A percentile compares a stretch with the other conserved stretches of the same genome.
Conservation (phyloP, 2,113 vertebrate species). For the Eretmochelys imbricata region DNA sequence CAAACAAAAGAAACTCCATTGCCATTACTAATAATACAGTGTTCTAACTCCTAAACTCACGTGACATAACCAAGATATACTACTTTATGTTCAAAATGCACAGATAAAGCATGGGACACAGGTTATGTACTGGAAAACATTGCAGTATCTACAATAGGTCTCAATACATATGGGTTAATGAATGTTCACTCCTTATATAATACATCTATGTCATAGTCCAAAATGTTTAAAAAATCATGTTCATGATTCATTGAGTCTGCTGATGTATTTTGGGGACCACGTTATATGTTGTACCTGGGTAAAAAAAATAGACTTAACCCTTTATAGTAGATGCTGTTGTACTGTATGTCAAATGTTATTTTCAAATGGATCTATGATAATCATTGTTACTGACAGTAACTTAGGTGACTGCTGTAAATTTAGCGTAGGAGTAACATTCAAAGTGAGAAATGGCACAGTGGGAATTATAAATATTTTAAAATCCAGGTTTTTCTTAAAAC, state of each 20-base stretch:
- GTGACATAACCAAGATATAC: not conserved
- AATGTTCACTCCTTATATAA: not conserved
- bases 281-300: not conserved
- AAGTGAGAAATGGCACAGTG: not conserved
- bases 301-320: not conserved
- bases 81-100: not conserved
- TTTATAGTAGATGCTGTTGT: not conserved
- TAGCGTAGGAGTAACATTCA: not conserved
- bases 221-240: not conserved
- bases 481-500: not conserved
- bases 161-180: not conserved
- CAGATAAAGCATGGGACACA: not conserved
- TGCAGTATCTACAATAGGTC: not conserved
- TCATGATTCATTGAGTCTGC: not conserved
- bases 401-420: not conserved
- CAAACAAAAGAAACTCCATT: not conserved
- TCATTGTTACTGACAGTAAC: not conserved
- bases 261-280: not conserved
- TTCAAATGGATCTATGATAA: not conserved
- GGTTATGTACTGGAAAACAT: not conserved
- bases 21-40: not conserved
- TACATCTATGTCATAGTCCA: not conserved
- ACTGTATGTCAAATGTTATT: fast-evolving
- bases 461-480: not conserved
- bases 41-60: not conserved